Conservation (phyloP, 2,113 vertebrate species). For the Willisornis vidua region DNA sequence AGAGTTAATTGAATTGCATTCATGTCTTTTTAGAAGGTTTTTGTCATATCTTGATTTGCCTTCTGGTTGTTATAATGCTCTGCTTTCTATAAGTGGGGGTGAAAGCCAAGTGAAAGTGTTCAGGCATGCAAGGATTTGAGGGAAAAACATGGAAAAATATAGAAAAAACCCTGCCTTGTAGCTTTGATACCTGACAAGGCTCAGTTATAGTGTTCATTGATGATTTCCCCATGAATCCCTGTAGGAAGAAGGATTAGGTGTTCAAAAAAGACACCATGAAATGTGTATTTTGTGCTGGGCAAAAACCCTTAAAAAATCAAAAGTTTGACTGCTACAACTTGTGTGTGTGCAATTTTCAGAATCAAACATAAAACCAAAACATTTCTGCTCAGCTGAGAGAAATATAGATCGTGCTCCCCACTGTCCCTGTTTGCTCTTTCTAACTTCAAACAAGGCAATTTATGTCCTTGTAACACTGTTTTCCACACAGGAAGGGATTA, state of each 20-base stretch:
- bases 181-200: neutral
- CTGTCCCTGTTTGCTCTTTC: neutral
- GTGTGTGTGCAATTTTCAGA: neutral
- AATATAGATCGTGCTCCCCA: neutral
- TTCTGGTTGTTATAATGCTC: neutral
- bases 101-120: neutral
- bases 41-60: constrained; percentile 17
- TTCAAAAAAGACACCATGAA: neutral
- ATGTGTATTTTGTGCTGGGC: neutral
- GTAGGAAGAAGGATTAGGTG: neutral
- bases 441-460: neutral
- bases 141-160: neutral
- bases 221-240: neutral
- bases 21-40: neutral
- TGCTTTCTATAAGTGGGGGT: neutral
- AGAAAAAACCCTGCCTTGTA: too few species aligned
- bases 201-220: neutral
- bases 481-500: neutral
- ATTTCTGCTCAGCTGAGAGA: neutral
- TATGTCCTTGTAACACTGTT: neutral
- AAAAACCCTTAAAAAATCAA: neutral
- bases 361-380: neutral
- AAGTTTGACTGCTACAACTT: neutral
- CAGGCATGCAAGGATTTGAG: neutral
- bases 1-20: constrained; percentile 1